Evolutionary conservation across 2,113 vertebrate species (phyloP), one percentile per base, ranked within the genome.

Genomic region (Forbesichthys agassizii): DNA sequence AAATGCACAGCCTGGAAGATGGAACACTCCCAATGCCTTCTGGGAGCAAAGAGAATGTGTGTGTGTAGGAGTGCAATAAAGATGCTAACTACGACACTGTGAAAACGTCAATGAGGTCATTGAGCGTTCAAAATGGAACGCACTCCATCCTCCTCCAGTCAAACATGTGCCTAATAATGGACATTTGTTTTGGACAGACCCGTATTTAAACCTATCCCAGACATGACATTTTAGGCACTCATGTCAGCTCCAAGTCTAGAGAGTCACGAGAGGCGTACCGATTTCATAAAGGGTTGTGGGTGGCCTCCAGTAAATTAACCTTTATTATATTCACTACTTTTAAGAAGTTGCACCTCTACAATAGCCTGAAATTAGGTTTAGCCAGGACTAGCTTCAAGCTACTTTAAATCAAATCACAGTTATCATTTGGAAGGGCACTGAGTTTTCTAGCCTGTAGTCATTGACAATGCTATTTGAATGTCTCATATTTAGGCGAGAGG

Each of bases 381-480:
- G 7, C 7, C 5, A 42, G 36, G 36, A 3, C 36, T 42, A 8
- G 36, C 7, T 42, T 3, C 36, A 42, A 8, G 36, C 36, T 42
- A 42, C 36, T 5, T 42, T 42, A 5, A 42, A 42, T 42, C 36
- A 42, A 42, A 42, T 42, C 36, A 63, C 80, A 87, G 86, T 88
- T 84, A 86, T 81, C 82, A 84, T 81, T 13, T 82, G 82, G 75
- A 77, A 75, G 79, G 71, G 84, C 83, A 86, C 78, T 83, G 70
- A 55, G 11, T 84, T 84, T 78, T 86, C 74, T 77, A n/a, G 74
- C 87, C 86, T 51, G 53, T 78, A 80, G 87, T 77, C 77, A 82
- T 82, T 83, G 73, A 61, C 48, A 20, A 74, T 81, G 80, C 87
- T 88, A 76, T 86, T 88, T 87, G 72, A 83, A 86, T 86, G 79